phyloP scores from a whole-genome alignment of 2,113 vertebrate genomes.

The Lota lota region DNA sequence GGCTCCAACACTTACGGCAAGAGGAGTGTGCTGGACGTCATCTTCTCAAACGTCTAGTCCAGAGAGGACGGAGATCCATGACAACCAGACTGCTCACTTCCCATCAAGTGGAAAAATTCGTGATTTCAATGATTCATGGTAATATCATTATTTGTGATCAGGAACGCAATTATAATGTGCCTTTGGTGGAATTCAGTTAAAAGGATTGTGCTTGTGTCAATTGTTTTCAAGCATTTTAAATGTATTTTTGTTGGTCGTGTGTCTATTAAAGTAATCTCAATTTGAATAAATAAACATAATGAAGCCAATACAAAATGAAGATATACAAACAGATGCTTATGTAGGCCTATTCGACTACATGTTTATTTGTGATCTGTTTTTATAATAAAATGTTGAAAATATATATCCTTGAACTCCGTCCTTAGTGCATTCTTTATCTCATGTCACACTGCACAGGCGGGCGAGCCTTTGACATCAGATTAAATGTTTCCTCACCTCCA shows the following conservation, averaged over 20 bases:
- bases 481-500: too few species aligned
- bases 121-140: too few species aligned
- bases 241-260: too few species aligned
- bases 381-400: slow-evolving; percentile 67
- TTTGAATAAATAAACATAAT: slow-evolving; percentile 5
- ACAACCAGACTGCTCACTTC: neutral
- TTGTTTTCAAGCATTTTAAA: too few species aligned
- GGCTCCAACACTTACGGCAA: slow-evolving; percentile 85
- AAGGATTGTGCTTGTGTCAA: too few species aligned
- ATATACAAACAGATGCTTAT: too few species aligned
- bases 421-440: slow-evolving; percentile 17
- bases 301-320: too few species aligned
- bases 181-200: too few species aligned
- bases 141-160: too few species aligned
- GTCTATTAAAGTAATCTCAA: slow-evolving; percentile 36
- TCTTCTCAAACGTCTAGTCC: slow-evolving; percentile 68
- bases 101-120: too few species aligned
- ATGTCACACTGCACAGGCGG: neutral
- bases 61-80: neutral
- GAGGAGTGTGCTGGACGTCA: slow-evolving; percentile 65
- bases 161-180: too few species aligned
- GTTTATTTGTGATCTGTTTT: slow-evolving; percentile 50
- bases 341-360: neutral
- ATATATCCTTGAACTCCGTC: slow-evolving; percentile 1
- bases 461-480: too few species aligned